These are phyloP conservation scores for Paedocypris micromegethes DNA, from an alignment of 2,797 vertebrate species.

Conservation along the genomic window DNA sequence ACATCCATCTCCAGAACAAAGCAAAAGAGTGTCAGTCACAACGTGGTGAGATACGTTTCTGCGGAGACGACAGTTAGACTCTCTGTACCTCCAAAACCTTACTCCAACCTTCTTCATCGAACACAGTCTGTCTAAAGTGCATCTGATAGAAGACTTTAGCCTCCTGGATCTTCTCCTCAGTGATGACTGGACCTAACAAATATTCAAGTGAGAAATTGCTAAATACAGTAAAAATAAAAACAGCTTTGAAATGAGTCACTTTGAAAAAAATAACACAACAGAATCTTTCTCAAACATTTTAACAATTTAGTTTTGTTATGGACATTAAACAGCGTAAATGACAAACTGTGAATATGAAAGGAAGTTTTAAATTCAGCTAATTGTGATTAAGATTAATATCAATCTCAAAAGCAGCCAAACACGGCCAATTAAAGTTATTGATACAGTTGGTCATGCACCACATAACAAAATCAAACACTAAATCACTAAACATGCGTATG, in stretches of 20 bases:
- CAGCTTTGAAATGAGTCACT: too few relatives aligned
- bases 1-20: constrained; percentile 16
- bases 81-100: constrained; percentile 65
- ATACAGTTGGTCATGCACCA: neutral
- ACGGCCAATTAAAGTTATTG: too few relatives aligned
- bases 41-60: neutral
- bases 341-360: too few relatives aligned
- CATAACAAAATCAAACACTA: neutral
- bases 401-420: too few relatives aligned
- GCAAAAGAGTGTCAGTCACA: neutral
- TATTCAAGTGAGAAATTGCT: neutral
- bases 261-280: too few relatives aligned
- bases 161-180: constrained; percentile 74
- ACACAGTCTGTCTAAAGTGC: constrained; percentile 70
- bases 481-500: neutral
- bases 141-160: constrained; percentile 72
- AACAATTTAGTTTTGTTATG: too few relatives aligned
- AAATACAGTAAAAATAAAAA: neutral
- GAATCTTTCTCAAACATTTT: too few relatives aligned
- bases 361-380: too few relatives aligned
- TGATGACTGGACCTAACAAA: constrained; percentile 63
- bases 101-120: constrained; percentile 73
- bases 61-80: neutral
- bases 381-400: too few relatives aligned
- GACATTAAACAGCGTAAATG: too few relatives aligned